phyloP scores from a whole-genome alignment of 2,113 vertebrate genomes.

The Antennarius striatus region DNA sequence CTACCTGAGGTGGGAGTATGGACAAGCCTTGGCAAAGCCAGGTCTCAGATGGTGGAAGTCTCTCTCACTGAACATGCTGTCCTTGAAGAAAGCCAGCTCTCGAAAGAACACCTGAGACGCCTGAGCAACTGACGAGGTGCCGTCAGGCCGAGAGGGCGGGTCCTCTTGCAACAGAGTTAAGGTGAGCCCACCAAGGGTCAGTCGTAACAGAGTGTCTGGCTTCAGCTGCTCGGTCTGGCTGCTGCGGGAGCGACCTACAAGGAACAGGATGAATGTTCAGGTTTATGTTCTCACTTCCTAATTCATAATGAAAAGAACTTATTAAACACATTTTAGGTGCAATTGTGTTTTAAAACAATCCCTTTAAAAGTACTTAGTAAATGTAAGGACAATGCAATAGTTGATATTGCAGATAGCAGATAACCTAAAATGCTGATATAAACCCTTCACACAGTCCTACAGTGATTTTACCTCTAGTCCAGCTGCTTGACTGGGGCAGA shows the following conservation, averaged over 20 bases:
- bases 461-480: constrained; percentile 72
- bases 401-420: no score
- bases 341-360: background rate
- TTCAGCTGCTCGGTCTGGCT: constrained; percentile 80
- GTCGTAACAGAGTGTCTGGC: constrained; percentile 82
- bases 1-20: constrained; percentile 87
- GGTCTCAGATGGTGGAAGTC: constrained; percentile 84
- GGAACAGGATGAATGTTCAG: background rate
- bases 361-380: no score
- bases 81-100: constrained; percentile 83
- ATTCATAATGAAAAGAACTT: no score
- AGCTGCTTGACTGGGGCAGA: constrained; percentile 69
- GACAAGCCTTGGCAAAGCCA: constrained; percentile 85
- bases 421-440: background rate
- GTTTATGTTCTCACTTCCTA: background rate
- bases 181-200: constrained; percentile 86
- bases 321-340: background rate
- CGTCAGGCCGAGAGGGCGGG: constrained; percentile 41
- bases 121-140: constrained; percentile 62
- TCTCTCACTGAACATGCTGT: constrained; percentile 85
- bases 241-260: constrained; percentile 78
- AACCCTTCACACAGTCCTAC: background rate
- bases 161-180: constrained; percentile 85
- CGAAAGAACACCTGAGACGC: constrained; percentile 83
- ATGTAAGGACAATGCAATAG: no score